These are phyloP conservation scores for Aplysina aerophoba DNA, from an alignment of 37 sponge, comb jelly and placozoan genomes.

Conservation along the genomic window DNA sequence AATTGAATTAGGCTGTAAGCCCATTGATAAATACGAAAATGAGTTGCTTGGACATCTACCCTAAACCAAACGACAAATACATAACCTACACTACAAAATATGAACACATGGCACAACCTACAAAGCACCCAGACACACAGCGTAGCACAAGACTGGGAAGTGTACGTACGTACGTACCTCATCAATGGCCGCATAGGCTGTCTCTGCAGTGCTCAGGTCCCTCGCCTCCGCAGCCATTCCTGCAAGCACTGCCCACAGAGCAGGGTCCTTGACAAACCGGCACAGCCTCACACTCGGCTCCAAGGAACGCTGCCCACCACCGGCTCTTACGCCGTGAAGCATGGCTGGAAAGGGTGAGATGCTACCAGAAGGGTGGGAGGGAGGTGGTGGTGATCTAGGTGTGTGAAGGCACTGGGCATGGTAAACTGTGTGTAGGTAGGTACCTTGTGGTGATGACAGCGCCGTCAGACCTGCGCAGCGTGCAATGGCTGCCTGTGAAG, in stretches of 20 bases:
- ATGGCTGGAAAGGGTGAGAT: conserved; percentile 89
- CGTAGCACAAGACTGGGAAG: background rate
- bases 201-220: conserved; percentile 85
- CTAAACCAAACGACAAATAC: too few species aligned
- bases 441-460: conserved; percentile 84
- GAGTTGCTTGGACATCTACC: too few species aligned
- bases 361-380: conserved; percentile 37
- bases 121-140: too few species aligned
- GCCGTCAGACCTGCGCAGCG: conserved; percentile 86
- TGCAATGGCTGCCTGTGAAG: conserved; percentile 81
- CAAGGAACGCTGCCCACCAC: conserved; percentile 55
- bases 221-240: conserved; percentile 82
- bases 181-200: conserved; percentile 93
- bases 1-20: background rate
- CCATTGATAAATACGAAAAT: background rate
- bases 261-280: conserved; percentile 90
- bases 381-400: background rate
- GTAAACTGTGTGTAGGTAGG: background rate
- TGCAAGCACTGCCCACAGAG: conserved; percentile 94
- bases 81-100: too few species aligned
- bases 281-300: conserved; percentile 80
- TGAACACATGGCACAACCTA: too few species aligned
- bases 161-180: conserved; percentile 62
- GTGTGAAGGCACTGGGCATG: background rate
- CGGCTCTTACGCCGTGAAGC: conserved; percentile 68